Percentiles rank a stretch among this genome's conserved stretches.
phyloP scores from a whole-genome alignment of 2,113 vertebrate species.

The Cyphomyrus plagiostoma region DNA sequence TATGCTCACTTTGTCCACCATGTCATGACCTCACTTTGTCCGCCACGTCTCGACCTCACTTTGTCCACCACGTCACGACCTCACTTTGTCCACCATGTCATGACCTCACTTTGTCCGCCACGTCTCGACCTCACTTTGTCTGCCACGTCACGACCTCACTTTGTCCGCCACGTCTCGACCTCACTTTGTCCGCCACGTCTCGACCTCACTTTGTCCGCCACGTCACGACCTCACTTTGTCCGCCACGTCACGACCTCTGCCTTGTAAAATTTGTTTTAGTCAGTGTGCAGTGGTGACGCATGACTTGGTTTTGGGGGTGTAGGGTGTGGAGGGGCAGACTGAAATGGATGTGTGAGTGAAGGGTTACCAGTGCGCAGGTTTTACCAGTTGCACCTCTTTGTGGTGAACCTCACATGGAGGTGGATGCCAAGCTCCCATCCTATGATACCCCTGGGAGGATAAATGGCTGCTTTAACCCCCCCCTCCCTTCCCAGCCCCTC shows the following conservation, averaged over 20 bases:
- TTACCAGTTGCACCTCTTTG: not conserved
- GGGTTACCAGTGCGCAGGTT: constrained; percentile 1
- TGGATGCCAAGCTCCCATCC: not conserved
- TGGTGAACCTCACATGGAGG: not conserved
- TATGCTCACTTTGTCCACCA: not conserved
- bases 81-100: too few species aligned
- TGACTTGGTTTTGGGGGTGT: constrained; percentile 4
- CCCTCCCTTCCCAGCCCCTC: not conserved
- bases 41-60: too few species aligned
- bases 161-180: too few species aligned
- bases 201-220: too few species aligned
- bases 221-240: too few species aligned
- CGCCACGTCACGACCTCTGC: too few species aligned
- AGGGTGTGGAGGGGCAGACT: not conserved
- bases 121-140: too few species aligned
- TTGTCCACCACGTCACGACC: too few species aligned
- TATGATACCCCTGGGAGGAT: not conserved
- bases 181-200: too few species aligned
- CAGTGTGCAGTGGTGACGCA: constrained; percentile 4
- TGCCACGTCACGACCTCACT: too few species aligned
- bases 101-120: too few species aligned
- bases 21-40: constrained; percentile 4
- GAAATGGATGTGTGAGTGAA: not conserved
- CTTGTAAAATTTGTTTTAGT: not conserved
- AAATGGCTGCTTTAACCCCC: not conserved